These are phyloP conservation scores for Drosophila multiciliata DNA, from an alignment of 2,888 invertebrate genomes.

Conservation along the genomic window DNA sequence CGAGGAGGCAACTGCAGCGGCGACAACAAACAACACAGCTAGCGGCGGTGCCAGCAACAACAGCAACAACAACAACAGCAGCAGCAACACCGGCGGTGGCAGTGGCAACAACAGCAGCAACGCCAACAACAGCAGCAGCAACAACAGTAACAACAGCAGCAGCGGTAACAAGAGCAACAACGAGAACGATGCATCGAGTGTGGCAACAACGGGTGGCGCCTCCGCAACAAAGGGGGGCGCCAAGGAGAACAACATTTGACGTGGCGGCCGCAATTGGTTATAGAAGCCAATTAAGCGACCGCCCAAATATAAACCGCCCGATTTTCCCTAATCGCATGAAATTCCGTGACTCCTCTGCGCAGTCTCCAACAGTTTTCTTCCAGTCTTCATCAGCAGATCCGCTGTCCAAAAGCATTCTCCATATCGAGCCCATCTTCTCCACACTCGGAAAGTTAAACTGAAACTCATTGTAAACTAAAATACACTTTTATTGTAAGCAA, in stretches of 20 bases:
- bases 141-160: constrained; percentile 47
- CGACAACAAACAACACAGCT: constrained; percentile 46
- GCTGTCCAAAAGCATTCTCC: not conserved
- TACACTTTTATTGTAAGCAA: not conserved
- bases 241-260: constrained; percentile 84
- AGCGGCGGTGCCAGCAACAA: constrained; percentile 40
- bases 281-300: constrained; percentile 84
- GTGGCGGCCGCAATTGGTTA: constrained; percentile 83
- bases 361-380: not conserved
- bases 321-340: constrained; percentile 64
- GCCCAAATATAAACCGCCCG: constrained; percentile 81
- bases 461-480: constrained; percentile 1
- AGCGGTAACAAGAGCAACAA: constrained; percentile 31
- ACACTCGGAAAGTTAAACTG: not conserved
- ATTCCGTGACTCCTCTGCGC: not conserved
- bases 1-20: constrained; percentile 57
- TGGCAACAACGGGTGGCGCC: constrained; percentile 41
- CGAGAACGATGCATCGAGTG: constrained; percentile 52
- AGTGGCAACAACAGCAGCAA: constrained; percentile 58
- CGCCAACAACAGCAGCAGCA: constrained; percentile 40
- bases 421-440: not conserved
- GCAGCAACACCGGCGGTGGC: constrained; percentile 31
- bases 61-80: constrained; percentile 20
- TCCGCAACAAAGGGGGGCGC: constrained; percentile 72
- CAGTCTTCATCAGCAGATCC: not conserved